A percentile compares a stretch with the other conserved stretches of the same genome.
Evolutionary conservation across 2,797 vertebrate genomes (phyloP).

Genomic region (Eupleurogrammus muticus): DNA sequence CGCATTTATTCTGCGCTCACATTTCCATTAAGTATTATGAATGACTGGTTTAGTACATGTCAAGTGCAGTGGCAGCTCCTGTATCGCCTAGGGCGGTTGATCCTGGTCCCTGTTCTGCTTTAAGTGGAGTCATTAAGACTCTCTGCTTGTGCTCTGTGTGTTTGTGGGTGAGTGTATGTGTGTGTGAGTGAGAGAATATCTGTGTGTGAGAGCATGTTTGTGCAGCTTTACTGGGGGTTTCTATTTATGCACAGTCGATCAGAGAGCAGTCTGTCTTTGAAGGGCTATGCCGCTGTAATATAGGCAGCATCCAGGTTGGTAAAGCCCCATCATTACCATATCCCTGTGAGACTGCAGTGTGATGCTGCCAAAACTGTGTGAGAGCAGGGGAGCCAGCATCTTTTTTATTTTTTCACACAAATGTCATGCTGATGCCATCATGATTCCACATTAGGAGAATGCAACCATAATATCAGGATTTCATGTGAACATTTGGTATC

Average conservation of each 20-base stretch:
- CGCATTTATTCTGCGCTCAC: background rate
- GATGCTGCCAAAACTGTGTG: constrained; percentile 59
- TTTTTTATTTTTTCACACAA: constrained; percentile 45
- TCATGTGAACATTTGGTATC: background rate
- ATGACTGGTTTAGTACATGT: constrained; percentile 26
- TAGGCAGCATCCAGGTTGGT: constrained; percentile 71
- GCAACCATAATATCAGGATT: constrained; percentile 6
- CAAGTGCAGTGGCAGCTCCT: constrained; percentile 17
- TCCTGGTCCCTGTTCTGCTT: constrained; percentile 20
- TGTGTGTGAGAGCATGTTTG: constrained; percentile 27
- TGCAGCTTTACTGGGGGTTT: constrained; percentile 48
- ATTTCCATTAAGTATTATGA: constrained; percentile 33
- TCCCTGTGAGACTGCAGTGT: constrained; percentile 71
- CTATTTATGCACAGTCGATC: constrained; percentile 67
- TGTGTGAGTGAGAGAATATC: constrained; percentile 23
- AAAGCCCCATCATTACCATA: constrained; percentile 74
- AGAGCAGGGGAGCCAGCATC: constrained; percentile 1
- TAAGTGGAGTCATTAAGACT: constrained; percentile 25
- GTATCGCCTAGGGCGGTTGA: constrained; percentile 16
- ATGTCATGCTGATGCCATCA: constrained; percentile 36
- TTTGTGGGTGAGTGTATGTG: constrained; percentile 1
- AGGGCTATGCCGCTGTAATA: constrained; percentile 71
- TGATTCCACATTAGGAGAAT: constrained; percentile 22
- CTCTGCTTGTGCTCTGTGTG: constrained; percentile 15
- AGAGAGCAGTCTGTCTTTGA: constrained; percentile 76